phyloP scores from a whole-genome alignment of 2,888 invertebrate species.

The Acrocera orbiculus region DNA sequence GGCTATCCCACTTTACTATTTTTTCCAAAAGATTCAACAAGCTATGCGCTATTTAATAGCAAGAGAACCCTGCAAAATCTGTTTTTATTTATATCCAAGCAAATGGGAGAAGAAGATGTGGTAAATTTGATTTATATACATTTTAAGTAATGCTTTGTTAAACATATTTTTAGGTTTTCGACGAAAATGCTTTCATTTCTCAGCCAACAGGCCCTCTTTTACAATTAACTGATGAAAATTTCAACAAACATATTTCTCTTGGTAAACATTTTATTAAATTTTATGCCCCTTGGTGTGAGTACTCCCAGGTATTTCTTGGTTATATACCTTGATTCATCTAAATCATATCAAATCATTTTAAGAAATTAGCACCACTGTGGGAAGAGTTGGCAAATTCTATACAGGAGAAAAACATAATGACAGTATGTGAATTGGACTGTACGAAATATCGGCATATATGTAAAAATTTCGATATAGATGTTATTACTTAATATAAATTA shows the following conservation, averaged over 20 bases:
- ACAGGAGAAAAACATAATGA: constrained; percentile 45
- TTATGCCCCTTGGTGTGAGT: constrained; percentile 83
- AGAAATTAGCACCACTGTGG: constrained; percentile 73
- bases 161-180: background rate
- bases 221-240: constrained; percentile 58
- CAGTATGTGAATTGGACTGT: constrained; percentile 73
- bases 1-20: constrained; percentile 77
- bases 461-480: constrained; percentile 56
- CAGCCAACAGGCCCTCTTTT: constrained; percentile 30
- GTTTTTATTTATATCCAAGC: constrained; percentile 62
- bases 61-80: constrained; percentile 56
- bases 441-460: constrained; percentile 58
- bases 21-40: no score
- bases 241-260: constrained; percentile 47
- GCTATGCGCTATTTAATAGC: no score
- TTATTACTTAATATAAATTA: no score
- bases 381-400: constrained; percentile 57
- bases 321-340: no score
- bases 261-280: constrained; percentile 82
- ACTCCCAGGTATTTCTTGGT: constrained; percentile 74
- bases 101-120: constrained; percentile 33
- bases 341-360: no score
- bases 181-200: background rate
- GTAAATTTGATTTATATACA: constrained; percentile 6
- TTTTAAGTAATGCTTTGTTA: background rate